phyloP scores from a whole-genome alignment of 2,888 invertebrate genomes.

The Aproaerema taeniolella region DNA sequence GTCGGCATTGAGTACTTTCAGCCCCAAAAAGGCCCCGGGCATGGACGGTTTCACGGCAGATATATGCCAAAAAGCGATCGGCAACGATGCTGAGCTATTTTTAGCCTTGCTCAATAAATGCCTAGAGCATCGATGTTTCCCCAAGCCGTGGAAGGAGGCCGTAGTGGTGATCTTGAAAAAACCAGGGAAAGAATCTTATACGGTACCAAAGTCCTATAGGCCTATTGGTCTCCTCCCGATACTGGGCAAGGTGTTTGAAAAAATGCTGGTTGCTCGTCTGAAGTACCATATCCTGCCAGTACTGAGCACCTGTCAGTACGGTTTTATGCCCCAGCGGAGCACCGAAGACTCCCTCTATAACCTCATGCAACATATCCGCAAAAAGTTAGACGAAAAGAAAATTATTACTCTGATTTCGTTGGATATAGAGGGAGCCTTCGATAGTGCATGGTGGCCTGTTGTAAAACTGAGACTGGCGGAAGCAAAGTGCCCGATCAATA shows the following conservation, averaged over 20 bases:
- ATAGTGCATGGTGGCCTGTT: background rate
- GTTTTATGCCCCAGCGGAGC: background rate
- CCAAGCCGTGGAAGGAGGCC: constrained; percentile 18
- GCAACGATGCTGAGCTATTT: background rate
- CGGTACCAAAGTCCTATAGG: constrained; percentile 18
- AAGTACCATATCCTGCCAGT: background rate
- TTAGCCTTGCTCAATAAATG: constrained; percentile 9
- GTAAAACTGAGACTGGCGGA: background rate
- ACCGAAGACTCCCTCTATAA: background rate
- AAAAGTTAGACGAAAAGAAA: background rate
- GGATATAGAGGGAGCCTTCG: background rate
- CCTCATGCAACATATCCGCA: background rate
- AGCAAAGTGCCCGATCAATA: background rate
- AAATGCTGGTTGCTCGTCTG: background rate
- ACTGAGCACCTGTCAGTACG: background rate
- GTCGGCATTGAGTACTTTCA: too few relatives aligned
- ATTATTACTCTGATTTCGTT: background rate
- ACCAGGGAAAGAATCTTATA: constrained; percentile 14
- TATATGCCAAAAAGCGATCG: constrained; percentile 6
- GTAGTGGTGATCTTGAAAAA: constrained; percentile 17
- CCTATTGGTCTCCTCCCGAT: constrained; percentile 22
- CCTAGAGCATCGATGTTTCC: constrained; percentile 14
- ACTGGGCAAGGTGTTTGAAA: constrained; percentile 13
- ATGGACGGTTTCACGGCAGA: constrained; percentile 11
- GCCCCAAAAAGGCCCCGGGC: constrained; percentile 11